Conservation (phyloP, 2,113 vertebrate genomes). For the Syngnathus typhle region DNA sequence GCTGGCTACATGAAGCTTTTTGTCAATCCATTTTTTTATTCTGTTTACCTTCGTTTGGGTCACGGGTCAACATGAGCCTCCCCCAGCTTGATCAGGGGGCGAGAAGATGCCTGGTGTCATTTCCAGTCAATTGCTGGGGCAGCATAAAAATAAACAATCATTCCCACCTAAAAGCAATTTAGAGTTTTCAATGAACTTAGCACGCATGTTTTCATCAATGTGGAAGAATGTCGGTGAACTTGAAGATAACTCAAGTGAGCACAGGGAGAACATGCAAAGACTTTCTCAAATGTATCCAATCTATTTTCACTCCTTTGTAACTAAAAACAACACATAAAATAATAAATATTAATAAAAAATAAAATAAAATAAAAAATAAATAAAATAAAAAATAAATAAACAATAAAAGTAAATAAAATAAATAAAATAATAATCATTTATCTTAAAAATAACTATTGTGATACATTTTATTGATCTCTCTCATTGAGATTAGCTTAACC, state of each 20-base stretch:
- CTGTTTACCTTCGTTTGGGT: neutral
- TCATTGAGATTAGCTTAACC: too few species aligned
- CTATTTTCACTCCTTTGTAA: too few species aligned
- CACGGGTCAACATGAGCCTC: neutral
- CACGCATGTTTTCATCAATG: neutral
- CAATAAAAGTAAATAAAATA: too few species aligned
- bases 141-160: neutral
- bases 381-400: too few species aligned
- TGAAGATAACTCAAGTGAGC: too few species aligned
- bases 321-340: too few species aligned
- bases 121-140: neutral
- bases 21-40: neutral
- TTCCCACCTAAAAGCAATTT: neutral
- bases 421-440: too few species aligned
- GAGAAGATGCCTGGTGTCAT: neutral
- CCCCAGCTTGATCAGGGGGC: neutral
- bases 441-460: too few species aligned
- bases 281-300: neutral
- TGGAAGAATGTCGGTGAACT: neutral
- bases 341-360: too few species aligned
- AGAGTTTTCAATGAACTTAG: neutral
- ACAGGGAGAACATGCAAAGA: too few species aligned
- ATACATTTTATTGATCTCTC: too few species aligned
- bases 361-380: too few species aligned
- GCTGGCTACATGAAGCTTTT: constrained; percentile 23